A percentile compares a stretch with the other conserved stretches of the same genome.
Conservation (phyloP, 2,888 invertebrate genomes). For the Caenorhabditis sulstoni region DNA sequence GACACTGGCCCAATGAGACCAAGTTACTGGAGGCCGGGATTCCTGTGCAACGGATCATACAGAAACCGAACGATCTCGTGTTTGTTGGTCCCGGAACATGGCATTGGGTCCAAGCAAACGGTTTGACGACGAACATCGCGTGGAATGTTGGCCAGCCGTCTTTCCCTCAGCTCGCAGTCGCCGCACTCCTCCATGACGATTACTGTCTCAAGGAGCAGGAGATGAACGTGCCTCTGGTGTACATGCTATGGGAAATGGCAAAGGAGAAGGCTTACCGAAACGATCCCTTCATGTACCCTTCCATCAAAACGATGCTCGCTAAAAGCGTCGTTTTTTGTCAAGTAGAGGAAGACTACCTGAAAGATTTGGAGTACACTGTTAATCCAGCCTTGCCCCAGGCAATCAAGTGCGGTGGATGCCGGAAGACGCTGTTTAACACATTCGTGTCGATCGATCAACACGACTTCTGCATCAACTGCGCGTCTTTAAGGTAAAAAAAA, state of each 20-base stretch:
- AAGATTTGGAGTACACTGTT: too few species aligned
- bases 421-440: too few species aligned
- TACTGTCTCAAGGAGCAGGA: neutral
- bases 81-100: constrained; percentile 5
- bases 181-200: neutral
- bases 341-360: too few species aligned
- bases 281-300: too few species aligned
- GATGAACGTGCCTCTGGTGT: constrained; percentile 1
- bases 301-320: too few species aligned
- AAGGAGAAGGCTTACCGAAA: neutral
- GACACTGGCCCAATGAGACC: constrained; percentile 13
- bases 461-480: too few species aligned
- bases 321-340: too few species aligned
- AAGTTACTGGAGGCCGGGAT: neutral
- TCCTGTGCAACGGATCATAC: neutral
- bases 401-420: too few species aligned
- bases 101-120: constrained; percentile 19
- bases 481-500: too few species aligned
- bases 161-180: neutral
- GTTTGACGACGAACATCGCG: constrained; percentile 1
- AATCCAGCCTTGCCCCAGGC: too few species aligned
- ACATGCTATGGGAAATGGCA: neutral
- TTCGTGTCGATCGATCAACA: too few species aligned
- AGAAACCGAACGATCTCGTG: constrained; percentile 5
- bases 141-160: constrained; percentile 12